Evolutionary conservation across 2,888 invertebrate species (phyloP).

Genomic region (Ectropis crepuscularia): DNA sequence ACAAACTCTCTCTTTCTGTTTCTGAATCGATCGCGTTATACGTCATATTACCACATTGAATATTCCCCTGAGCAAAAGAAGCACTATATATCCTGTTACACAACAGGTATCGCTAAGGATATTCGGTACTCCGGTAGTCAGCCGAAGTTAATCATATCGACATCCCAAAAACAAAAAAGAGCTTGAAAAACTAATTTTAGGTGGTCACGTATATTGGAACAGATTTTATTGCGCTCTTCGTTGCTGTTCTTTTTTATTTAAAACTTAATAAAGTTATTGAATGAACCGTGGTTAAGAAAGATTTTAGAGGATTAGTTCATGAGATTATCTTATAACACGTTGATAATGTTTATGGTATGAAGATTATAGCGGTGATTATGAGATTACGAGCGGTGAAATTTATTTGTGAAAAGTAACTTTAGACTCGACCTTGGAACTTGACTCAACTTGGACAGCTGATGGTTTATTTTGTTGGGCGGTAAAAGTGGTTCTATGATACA

Average conservation of each 20-base stretch:
- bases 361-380: constrained; percentile 13
- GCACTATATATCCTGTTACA: constrained; percentile 10
- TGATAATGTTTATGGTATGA: constrained; percentile 17
- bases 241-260: constrained; percentile 46
- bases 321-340: constrained; percentile 28
- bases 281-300: constrained; percentile 20
- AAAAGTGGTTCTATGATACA: too few relatives aligned
- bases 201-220: constrained; percentile 46
- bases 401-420: too few relatives aligned
- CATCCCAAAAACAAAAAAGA: constrained; percentile 52
- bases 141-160: constrained; percentile 58
- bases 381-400: not conserved
- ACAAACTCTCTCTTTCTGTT: too few relatives aligned
- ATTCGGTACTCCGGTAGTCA: constrained; percentile 55
- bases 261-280: constrained; percentile 38
- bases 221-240: constrained; percentile 49
- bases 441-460: too few relatives aligned
- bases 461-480: too few relatives aligned
- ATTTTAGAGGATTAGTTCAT: constrained; percentile 30
- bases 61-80: not conserved
- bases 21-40: too few relatives aligned
- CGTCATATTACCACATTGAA: not conserved
- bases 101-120: constrained; percentile 53
- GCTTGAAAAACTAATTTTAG: constrained; percentile 55
- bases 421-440: too few relatives aligned